Evolutionary conservation across 2,113 vertebrate genomes (phyloP), one percentile per base, ranked within the genome.

Genomic region (Tinamus guttatus): DNA sequence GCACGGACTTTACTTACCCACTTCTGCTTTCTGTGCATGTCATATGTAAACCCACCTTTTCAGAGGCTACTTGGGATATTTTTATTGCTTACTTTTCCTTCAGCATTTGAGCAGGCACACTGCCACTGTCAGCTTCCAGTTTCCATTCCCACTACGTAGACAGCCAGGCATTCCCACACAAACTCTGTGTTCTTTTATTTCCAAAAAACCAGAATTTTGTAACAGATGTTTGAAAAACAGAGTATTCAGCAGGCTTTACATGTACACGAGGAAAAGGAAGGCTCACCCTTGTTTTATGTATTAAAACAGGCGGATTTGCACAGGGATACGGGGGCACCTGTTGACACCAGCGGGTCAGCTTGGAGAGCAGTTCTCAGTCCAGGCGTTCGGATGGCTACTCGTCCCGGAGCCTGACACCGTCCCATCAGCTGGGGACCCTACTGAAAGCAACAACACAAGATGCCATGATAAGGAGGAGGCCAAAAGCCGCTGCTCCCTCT

Each of bases 191-290:
- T 25, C 2, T 36, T 74, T 41, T n/a, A 25, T 24, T 49, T 67
- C 8, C 22, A 30, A 67, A 84, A 16, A 5, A 9, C 11, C 14
- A n/a, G 30, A 84, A n/a, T 6, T 90, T 79, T 15, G n/a, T 20
- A 19, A 1, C 5, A 0, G 28, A 65, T 7, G 11, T 65, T 34
- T 59, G 6, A 43, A 54, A 84, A 9, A 24, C 1, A 1, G 6
- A 47, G 49, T 8, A 15, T 68, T 34, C 30, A 45, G 36, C 6
- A 0, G 4, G 24, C 11, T 10, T 30, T 2, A 2, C 0, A 18
- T 4, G 47, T 15, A 5, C 5, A 43, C 4, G 3, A 9, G 63
- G 7, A 11, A 63, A 13, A 14, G 7, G 34, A 60, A 43, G 1
- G 5, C 47, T 32, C 69, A 18, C 16, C 8, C 60, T 13, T 11